phyloP scores from a whole-genome alignment of 2,888 invertebrate genomes.

The Drosophila yooni region DNA sequence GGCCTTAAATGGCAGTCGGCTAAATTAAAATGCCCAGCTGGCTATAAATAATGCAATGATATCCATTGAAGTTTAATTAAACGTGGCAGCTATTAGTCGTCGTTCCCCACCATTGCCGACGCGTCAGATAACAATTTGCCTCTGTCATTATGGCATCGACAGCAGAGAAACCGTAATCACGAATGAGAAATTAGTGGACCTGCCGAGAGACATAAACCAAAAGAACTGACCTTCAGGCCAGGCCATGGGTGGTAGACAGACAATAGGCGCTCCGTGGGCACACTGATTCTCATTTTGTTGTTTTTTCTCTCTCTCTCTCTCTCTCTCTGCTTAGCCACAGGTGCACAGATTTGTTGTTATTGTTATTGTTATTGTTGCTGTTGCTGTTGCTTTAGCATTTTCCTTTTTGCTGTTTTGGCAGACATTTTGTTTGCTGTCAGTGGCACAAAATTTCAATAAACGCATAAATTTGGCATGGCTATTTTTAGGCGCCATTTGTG shows the following conservation, averaged over 20 bases:
- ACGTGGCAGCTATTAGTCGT: constrained; percentile 42
- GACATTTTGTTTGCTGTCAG: constrained; percentile 51
- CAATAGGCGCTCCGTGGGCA: constrained; percentile 17
- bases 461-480: constrained; percentile 63
- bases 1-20: constrained; percentile 19
- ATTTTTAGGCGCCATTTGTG: constrained; percentile 60
- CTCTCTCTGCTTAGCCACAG: constrained; percentile 40
- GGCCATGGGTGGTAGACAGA: constrained; percentile 29
- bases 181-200: constrained; percentile 71
- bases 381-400: constrained; percentile 4
- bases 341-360: constrained; percentile 32
- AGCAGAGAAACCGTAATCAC: constrained; percentile 61
- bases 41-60: constrained; percentile 71
- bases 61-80: constrained; percentile 77
- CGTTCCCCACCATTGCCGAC: not conserved
- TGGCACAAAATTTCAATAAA: constrained; percentile 64
- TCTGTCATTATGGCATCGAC: constrained; percentile 47
- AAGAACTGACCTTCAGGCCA: constrained; percentile 52
- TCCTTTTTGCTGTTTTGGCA: constrained; percentile 16
- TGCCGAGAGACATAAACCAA: constrained; percentile 31
- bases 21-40: constrained; percentile 58
- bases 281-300: not conserved
- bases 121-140: constrained; percentile 56
- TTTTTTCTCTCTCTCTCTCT: not conserved
- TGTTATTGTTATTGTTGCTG: constrained; percentile 6